phyloP scores from a whole-genome alignment of 1,140 invertebrate genomes.

The Camponotus floridanus region DNA sequence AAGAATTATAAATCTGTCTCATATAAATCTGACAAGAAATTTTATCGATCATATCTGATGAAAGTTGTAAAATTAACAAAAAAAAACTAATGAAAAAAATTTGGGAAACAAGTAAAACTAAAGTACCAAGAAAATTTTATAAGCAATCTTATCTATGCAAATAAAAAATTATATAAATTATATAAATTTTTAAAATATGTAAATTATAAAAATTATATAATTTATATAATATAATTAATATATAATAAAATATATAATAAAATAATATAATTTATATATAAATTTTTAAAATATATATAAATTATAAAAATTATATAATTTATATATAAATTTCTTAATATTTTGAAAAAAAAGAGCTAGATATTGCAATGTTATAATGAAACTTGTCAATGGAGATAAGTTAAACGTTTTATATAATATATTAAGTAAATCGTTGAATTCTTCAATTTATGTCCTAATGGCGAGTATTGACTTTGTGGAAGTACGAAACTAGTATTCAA shows the following conservation, averaged over 20 bases:
- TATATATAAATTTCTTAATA: background rate
- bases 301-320: too few relatives aligned
- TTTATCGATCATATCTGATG: background rate
- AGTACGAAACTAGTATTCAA: slow-evolving; percentile 70
- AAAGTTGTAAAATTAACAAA: slow-evolving; percentile 31
- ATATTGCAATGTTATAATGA: background rate
- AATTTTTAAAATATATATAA: too few relatives aligned
- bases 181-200: too few relatives aligned
- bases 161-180: background rate
- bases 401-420: slow-evolving; percentile 9
- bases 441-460: slow-evolving; percentile 41
- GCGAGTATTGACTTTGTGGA: slow-evolving; percentile 61
- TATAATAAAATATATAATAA: too few relatives aligned
- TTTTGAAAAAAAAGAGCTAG: background rate
- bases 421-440: slow-evolving; percentile 15
- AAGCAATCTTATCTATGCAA: background rate
- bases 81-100: slow-evolving; percentile 1
- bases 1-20: background rate
- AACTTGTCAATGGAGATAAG: slow-evolving; percentile 12
- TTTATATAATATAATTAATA: too few relatives aligned
- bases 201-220: too few relatives aligned
- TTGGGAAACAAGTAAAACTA: background rate
- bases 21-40: background rate
- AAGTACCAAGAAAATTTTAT: background rate
- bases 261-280: too few relatives aligned